Evolutionary conservation across 2,888 invertebrate species (phyloP).

Genomic region (Zygogramma bicolorata): DNA sequence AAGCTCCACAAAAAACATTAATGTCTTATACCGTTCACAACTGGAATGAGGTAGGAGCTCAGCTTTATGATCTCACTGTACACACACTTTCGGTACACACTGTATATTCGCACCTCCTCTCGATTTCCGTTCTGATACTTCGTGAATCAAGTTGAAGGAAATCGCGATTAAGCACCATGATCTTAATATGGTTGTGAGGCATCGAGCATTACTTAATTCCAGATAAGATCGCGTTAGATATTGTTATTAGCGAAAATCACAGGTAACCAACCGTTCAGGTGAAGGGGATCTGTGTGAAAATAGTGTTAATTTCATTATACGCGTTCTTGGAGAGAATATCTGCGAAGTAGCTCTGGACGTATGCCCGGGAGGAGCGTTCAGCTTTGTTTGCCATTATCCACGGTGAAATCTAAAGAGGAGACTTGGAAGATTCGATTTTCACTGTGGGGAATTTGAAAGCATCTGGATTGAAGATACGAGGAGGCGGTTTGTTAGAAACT

Average conservation of each 20-base stretch:
- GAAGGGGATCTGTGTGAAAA: slow-evolving; percentile 20
- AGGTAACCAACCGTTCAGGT: slow-evolving; percentile 15
- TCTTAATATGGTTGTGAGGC: slow-evolving; percentile 24
- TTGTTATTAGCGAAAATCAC: slow-evolving; percentile 29
- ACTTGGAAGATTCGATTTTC: not conserved
- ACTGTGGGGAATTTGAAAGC: not conserved
- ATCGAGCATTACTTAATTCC: slow-evolving; percentile 14
- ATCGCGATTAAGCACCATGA: slow-evolving; percentile 10
- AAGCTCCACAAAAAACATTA: no score
- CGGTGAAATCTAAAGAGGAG: not conserved
- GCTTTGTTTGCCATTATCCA: not conserved
- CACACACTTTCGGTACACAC: not conserved
- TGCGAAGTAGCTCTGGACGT: not conserved
- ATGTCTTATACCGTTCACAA: no score
- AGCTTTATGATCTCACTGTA: no score
- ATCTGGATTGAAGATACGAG: not conserved
- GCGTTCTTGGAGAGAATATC: not conserved
- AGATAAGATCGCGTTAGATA: slow-evolving; percentile 28
- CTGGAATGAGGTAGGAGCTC: no score
- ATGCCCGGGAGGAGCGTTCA: not conserved
- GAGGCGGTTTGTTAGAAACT: not conserved
- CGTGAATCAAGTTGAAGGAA: slow-evolving; percentile 18
- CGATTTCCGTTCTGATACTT: slow-evolving; percentile 10
- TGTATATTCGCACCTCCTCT: not conserved
- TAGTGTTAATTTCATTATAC: slow-evolving; percentile 33